phyloP scores from a whole-genome alignment of 2,113 vertebrate species.

The Tinamus guttatus region DNA sequence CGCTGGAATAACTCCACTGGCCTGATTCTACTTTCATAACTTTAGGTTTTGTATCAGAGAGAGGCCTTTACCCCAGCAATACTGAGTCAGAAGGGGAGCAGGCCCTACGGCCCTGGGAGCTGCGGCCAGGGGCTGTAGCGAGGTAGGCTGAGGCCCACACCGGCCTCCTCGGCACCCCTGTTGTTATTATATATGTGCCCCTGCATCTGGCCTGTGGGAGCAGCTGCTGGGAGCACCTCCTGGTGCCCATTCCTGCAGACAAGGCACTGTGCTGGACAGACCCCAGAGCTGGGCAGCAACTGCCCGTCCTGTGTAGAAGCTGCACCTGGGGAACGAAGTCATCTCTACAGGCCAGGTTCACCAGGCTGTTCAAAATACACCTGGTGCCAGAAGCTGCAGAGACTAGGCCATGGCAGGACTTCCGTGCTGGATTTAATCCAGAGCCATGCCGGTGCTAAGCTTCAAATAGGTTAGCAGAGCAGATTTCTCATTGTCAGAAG shows the following conservation, averaged over 20 bases:
- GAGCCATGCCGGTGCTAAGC: not conserved
- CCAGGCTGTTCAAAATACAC: not conserved
- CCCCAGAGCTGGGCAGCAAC: not conserved
- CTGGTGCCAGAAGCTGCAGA: not conserved
- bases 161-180: not conserved
- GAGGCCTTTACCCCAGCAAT: not conserved
- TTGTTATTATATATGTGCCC: not conserved
- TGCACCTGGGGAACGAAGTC: not conserved
- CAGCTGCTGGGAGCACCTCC: not conserved
- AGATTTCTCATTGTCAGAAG: not conserved
- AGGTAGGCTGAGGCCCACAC: not conserved
- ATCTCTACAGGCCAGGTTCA: not conserved
- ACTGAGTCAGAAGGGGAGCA: not conserved
- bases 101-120: not conserved
- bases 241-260: rapidly evolving
- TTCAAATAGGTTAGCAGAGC: not conserved
- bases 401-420: not conserved
- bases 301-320: not conserved
- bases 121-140: not conserved
- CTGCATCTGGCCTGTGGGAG: rapidly evolving
- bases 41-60: not conserved
- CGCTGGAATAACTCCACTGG: not conserved
- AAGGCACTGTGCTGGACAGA: not conserved
- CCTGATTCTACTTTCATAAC: not conserved
- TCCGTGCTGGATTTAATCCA: not conserved